A percentile compares a stretch with the other conserved stretches of the same genome.
phyloP scores from a whole-genome alignment of 2,113 vertebrate genomes.

The Gallinago media region DNA sequence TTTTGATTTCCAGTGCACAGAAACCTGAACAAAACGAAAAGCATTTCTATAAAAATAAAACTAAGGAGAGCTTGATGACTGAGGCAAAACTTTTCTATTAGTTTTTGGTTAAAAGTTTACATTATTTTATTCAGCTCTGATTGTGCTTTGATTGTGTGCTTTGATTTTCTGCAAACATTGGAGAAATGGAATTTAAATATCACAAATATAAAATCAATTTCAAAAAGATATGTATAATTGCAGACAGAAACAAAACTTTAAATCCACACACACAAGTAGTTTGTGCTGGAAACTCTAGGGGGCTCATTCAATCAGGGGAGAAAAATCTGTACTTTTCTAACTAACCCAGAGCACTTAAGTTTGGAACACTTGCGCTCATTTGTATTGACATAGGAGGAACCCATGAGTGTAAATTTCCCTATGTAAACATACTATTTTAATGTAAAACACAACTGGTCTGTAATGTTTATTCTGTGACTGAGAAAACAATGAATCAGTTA shows the following conservation, averaged over 20 bases:
- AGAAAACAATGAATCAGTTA: neutral
- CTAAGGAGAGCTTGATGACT: neutral
- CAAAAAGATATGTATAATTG: neutral
- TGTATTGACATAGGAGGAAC: neutral
- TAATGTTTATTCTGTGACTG: neutral
- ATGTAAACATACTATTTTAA: neutral
- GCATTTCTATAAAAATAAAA: neutral
- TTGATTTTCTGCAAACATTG: neutral
- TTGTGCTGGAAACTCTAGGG: constrained; percentile 8
- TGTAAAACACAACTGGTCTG: neutral
- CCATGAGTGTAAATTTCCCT: neutral
- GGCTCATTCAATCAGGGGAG: neutral
- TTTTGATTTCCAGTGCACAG: neutral
- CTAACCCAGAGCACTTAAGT: neutral
- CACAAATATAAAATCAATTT: constrained; percentile 6
- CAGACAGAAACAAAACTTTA: neutral
- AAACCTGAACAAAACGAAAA: neutral
- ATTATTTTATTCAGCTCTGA: neutral
- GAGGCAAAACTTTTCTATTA: neutral
- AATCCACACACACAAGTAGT: neutral
- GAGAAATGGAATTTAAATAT: neutral
- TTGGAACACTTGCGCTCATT: neutral
- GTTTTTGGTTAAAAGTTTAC: neutral
- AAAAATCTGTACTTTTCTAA: neutral
- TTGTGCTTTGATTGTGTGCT: neutral